These are phyloP conservation scores for Hyposoter didymator DNA, from an alignment of 2,888 invertebrate genomes.

Conservation along the genomic window DNA sequence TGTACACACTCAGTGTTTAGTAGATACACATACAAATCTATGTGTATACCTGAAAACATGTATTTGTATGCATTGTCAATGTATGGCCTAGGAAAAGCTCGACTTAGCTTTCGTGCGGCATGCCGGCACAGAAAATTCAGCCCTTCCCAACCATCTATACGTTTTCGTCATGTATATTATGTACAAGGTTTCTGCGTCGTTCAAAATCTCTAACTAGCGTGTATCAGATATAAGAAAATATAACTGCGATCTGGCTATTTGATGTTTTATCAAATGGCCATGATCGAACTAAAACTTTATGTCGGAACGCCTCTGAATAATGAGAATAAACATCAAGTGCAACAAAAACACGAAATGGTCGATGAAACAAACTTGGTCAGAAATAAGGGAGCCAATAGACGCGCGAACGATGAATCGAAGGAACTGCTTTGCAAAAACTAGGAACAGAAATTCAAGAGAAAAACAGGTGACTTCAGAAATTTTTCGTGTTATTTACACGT, in stretches of 20 bases:
- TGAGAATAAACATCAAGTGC: no score
- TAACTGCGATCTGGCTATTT: not conserved
- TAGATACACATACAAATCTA: not conserved
- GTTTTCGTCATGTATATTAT: not conserved
- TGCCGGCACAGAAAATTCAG: not conserved
- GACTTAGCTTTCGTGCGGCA: not conserved
- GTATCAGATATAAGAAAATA: no score
- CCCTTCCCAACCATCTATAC: not conserved
- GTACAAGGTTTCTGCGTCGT: not conserved
- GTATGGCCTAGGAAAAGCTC: slow-evolving; percentile 4
- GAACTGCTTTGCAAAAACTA: no score
- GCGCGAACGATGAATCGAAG: no score
- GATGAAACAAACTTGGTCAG: no score
- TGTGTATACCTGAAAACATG: not conserved
- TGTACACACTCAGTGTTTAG: not conserved
- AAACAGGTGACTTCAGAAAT: no score
- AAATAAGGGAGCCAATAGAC: no score
- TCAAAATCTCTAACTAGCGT: not conserved
- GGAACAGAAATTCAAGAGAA: no score
- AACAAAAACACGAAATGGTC: no score
- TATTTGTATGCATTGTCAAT: not conserved
- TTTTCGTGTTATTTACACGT: no score
- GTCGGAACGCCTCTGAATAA: no score
- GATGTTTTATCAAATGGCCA: not conserved
- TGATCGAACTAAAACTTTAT: not conserved